A percentile compares a stretch with the other conserved stretches of the same genome.
These are phyloP conservation scores for Spinus pinus DNA, from an alignment of 2,797 vertebrate genomes.

Conservation along the genomic window DNA sequence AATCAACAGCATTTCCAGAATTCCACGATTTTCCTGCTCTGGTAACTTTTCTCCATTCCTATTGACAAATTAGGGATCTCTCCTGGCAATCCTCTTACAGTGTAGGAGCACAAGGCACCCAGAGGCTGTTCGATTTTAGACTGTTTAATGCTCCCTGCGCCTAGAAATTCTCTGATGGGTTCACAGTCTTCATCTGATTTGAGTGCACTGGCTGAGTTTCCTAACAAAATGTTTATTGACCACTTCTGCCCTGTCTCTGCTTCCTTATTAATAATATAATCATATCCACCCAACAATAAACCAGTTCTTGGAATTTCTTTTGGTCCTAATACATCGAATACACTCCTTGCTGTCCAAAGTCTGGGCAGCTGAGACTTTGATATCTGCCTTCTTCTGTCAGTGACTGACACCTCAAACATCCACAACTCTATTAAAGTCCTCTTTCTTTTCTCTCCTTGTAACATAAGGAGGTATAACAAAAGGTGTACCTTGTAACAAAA, in stretches of 20 bases:
- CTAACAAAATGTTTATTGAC: conserved; percentile 21
- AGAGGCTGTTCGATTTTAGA: neutral
- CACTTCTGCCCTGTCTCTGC: neutral
- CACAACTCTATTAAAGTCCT: neutral
- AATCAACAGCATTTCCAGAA: neutral
- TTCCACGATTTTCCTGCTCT: neutral
- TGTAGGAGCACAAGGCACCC: neutral
- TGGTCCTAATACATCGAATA: neutral
- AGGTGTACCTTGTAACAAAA: neutral
- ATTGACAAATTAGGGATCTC: neutral
- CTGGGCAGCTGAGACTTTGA: neutral
- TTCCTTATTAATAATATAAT: neutral
- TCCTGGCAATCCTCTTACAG: neutral
- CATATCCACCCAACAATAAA: neutral
- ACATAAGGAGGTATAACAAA: neutral
- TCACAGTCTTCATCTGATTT: neutral
- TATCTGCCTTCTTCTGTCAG: neutral
- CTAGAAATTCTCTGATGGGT: neutral
- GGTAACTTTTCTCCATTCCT: neutral
- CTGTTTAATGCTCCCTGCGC: neutral
- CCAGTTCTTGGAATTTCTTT: neutral
- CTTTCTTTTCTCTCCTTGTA: neutral
- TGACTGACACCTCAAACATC: neutral
- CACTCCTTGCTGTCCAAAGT: neutral
- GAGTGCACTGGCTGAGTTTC: neutral